A percentile compares a stretch with the other conserved stretches of the same genome.
These are phyloP conservation scores for Chrysomela aeneicollis DNA, from an alignment of 2,888 invertebrate species.

Conservation along the genomic window DNA sequence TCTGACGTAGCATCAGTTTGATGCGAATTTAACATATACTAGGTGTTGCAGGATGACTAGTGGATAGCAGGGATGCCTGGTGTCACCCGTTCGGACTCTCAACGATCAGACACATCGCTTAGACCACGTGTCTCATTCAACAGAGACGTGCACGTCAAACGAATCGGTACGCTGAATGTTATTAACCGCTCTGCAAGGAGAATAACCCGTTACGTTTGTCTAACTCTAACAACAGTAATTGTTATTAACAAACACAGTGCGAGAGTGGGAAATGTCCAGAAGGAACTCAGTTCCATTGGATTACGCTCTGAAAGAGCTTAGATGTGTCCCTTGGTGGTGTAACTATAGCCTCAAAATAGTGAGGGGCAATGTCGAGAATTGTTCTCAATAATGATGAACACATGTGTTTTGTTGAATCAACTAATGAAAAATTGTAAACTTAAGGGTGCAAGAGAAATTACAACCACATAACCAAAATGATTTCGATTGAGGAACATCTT, in stretches of 20 bases:
- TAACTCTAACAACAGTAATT: conserved; percentile 4
- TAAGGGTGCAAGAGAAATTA: no score
- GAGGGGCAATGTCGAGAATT: no score
- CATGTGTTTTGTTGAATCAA: no score
- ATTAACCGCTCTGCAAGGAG: background rate
- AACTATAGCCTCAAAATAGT: no score
- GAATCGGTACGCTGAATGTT: conserved; percentile 72
- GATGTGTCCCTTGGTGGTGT: no score
- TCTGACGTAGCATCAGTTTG: background rate
- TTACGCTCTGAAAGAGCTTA: background rate
- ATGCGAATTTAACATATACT: conserved; percentile 17
- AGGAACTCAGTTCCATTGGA: no score
- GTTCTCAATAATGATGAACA: no score
- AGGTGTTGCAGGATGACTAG: conserved; percentile 57
- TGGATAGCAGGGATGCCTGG: conserved; percentile 63
- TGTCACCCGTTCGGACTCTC: conserved; percentile 66
- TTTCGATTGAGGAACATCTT: no score
- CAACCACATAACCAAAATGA: no score
- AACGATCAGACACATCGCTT: conserved; percentile 60
- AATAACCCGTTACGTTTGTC: background rate
- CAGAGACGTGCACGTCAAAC: conserved; percentile 88
- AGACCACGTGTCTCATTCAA: conserved; percentile 86
- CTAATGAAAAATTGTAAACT: no score
- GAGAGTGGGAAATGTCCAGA: background rate
- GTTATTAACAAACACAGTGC: conserved; percentile 5